Evolutionary conservation across 23 tunicate species (phyloP), one percentile per base, ranked within the genome.

Genomic region (Halocynthia roretzi): DNA sequence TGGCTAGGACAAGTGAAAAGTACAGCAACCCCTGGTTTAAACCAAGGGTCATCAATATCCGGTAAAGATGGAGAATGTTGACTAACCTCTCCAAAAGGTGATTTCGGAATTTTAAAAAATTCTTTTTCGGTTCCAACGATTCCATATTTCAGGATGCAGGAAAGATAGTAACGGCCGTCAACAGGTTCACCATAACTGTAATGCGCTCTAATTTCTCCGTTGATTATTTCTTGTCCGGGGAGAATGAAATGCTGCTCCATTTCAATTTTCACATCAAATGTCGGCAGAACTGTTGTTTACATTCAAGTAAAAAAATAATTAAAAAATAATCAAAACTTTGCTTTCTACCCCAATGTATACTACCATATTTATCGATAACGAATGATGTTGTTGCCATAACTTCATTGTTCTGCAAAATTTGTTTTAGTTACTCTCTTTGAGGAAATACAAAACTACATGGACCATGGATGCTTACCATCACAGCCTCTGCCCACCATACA

Each of bases 121-220:
- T 72, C 80, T 7, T 50, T 49, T 72, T 76, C 68, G 44, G 44
- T 31, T 53, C 55, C 20, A 7, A 17, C 75, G 8, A 80, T 75
- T 23, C 52, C 44, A 22, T 63, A 69, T 22, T 40, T 63, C 69
- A 85, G 66, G 23, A 51, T 79, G 19, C 72, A 72, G 15, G 80
- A 80, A 11, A 80, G 54, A 64, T 53, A 85, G 18, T 53, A 64
- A 64, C 58, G 63, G 63, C 90, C 90, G 56, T 63, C 61, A n/a
- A 85, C 90, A 17, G 61, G 71, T 50, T 80, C 84, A 18, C 90
- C 90, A 53, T 85, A 85, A 52, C 90, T 85, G 77, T 86, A 86
- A 11, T 56, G 23, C 5, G 91, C 91, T 0, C 54, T 67, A 7
- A 86, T 57, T 6, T 12, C 7, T 14, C 85, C 85, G 0, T 7